Percentiles rank a stretch among this genome's conserved stretches.
phyloP scores from a whole-genome alignment of 2,797 vertebrate species.

The Dromococcyx pavoninus region DNA sequence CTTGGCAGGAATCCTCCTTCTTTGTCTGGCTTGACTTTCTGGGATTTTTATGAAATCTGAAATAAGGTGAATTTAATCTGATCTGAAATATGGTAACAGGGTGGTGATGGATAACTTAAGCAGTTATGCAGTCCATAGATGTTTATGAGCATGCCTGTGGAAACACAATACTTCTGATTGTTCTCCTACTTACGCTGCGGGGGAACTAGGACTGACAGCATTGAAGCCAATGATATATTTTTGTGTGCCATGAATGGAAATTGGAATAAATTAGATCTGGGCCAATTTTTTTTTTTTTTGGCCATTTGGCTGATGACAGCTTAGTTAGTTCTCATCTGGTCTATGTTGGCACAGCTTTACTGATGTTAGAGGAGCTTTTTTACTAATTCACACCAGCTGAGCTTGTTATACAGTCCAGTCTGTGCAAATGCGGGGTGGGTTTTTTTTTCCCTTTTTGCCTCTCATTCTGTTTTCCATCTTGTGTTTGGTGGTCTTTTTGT shows the following conservation, averaged over 20 bases:
- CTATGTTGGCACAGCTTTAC: constrained; percentile 36
- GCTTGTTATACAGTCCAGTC: constrained; percentile 1
- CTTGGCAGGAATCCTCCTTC: neutral
- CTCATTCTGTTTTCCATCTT: constrained; percentile 57
- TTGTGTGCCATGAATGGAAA: neutral
- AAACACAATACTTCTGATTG: neutral
- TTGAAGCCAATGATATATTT: neutral
- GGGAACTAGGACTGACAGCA: neutral
- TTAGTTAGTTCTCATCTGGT: constrained; percentile 40
- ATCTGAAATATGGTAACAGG: neutral
- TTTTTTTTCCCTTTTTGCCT: constrained; percentile 19
- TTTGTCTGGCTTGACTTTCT: neutral
- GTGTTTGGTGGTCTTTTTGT: constrained; percentile 14
- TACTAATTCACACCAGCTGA: constrained; percentile 54
- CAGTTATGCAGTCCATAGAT: neutral
- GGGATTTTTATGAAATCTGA: neutral
- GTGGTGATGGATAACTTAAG: neutral
- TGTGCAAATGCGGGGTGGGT: constrained; percentile 3
- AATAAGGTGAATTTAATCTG: neutral
- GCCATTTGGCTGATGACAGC: constrained; percentile 1
- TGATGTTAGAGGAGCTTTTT: constrained; percentile 37
- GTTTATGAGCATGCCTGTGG: neutral
- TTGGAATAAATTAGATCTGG: neutral
- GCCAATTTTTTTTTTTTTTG: neutral
- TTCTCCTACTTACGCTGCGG: neutral